phyloP scores from a whole-genome alignment of 2,113 vertebrate species.

The Colius striatus region DNA sequence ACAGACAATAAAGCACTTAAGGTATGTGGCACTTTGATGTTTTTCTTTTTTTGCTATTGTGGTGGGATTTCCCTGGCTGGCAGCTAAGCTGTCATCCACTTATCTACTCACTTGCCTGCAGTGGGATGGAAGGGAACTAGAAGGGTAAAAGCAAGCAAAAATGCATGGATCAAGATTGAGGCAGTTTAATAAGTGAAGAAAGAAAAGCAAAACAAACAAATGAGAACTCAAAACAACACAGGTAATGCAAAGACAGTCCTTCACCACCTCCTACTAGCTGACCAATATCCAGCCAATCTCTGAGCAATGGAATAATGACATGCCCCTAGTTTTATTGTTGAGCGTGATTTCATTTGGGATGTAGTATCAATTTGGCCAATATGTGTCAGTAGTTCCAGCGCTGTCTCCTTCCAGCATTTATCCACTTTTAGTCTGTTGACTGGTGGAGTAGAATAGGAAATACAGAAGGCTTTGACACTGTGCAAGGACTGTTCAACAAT shows the following conservation, averaged over 20 bases:
- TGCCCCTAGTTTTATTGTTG: fast-evolving
- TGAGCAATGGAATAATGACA: neutral
- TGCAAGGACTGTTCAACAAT: neutral
- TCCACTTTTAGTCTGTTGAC: neutral
- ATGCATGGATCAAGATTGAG: neutral
- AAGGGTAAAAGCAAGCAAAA: neutral
- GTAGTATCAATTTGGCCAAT: neutral
- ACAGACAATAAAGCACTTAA: neutral
- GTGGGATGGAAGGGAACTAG: neutral
- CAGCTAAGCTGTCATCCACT: neutral
- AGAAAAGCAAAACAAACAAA: neutral
- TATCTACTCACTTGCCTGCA: neutral
- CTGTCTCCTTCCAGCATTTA: too few relatives aligned
- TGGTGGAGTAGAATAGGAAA: neutral
- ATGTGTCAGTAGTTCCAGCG: too few relatives aligned
- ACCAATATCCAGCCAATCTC: neutral
- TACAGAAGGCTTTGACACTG: neutral
- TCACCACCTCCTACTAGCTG: neutral
- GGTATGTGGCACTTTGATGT: neutral
- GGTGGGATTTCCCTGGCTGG: neutral
- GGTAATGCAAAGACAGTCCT: neutral
- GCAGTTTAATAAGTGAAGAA: neutral
- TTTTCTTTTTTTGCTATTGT: neutral
- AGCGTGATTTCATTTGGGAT: neutral
- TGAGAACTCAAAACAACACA: neutral